phyloP scores from a whole-genome alignment of 2,113 vertebrate genomes.

The Piaya cayana region DNA sequence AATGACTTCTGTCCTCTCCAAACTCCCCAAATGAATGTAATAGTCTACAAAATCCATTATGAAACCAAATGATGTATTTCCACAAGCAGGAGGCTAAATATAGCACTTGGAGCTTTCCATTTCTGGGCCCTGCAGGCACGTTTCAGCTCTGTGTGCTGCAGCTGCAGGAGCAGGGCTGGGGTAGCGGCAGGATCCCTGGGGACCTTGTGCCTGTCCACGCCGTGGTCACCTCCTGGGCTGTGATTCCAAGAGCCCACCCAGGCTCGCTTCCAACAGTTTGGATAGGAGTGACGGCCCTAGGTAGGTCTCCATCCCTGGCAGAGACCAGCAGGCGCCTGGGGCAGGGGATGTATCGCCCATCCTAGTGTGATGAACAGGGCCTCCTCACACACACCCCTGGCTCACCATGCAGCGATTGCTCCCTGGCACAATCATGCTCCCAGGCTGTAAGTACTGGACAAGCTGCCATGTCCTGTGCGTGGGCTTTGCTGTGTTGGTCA shows the following conservation, averaged over 20 bases:
- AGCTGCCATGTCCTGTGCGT: not conserved
- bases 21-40: not conserved
- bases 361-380: not conserved
- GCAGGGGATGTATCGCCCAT: not conserved
- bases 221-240: fast-evolving
- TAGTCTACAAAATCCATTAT: not conserved
- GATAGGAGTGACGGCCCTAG: not conserved
- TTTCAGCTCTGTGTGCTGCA: not conserved
- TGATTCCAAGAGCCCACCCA: not conserved
- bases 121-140: not conserved
- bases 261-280: fast-evolving
- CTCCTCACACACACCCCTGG: not conserved
- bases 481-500: not conserved
- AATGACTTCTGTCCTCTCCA: not conserved
- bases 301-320: no score
- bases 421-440: not conserved
- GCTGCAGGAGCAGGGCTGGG: not conserved
- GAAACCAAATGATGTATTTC: not conserved
- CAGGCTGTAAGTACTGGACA: fast-evolving
- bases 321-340: not conserved
- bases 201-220: not conserved
- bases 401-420: fast-evolving
- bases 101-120: not conserved
- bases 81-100: not conserved
- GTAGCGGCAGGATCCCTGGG: fast-evolving